Conservation (phyloP, 2,888 invertebrate species). For the Ennomos fuscantarius region DNA sequence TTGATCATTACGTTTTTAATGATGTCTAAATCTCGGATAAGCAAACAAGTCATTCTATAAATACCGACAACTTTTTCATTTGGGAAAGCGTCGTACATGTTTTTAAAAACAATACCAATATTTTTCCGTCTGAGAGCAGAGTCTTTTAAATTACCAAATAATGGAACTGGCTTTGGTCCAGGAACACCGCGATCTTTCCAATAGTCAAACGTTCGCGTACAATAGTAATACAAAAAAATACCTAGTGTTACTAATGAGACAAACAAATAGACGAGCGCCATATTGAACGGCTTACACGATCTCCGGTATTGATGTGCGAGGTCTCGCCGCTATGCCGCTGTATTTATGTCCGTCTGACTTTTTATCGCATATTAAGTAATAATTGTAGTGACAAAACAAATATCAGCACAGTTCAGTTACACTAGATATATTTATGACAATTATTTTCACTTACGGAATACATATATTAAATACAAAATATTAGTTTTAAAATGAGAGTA, state of each 20-base stretch:
- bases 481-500: too few species aligned
- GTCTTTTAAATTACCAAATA: slow-evolving; percentile 57
- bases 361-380: too few species aligned
- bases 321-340: too few species aligned
- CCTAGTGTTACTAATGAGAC: slow-evolving; percentile 27
- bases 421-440: too few species aligned
- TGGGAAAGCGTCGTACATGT: slow-evolving; percentile 53
- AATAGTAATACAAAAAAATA: slow-evolving; percentile 46
- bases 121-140: slow-evolving; percentile 44
- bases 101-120: slow-evolving; percentile 41
- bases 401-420: too few species aligned
- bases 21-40: slow-evolving; percentile 61
- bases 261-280: slow-evolving; percentile 30
- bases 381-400: too few species aligned
- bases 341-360: too few species aligned
- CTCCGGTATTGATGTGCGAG: too few species aligned
- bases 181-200: slow-evolving; percentile 55
- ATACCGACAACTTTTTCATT: slow-evolving; percentile 63
- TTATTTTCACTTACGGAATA: too few species aligned
- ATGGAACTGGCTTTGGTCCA: slow-evolving; percentile 49
- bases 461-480: too few species aligned
- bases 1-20: slow-evolving; percentile 62
- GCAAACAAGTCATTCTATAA: slow-evolving; percentile 54
- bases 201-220: slow-evolving; percentile 55
- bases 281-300: slow-evolving; percentile 23